These are phyloP conservation scores for Drosophila algonquin DNA, from an alignment of 2,888 invertebrate species.

Conservation along the genomic window DNA sequence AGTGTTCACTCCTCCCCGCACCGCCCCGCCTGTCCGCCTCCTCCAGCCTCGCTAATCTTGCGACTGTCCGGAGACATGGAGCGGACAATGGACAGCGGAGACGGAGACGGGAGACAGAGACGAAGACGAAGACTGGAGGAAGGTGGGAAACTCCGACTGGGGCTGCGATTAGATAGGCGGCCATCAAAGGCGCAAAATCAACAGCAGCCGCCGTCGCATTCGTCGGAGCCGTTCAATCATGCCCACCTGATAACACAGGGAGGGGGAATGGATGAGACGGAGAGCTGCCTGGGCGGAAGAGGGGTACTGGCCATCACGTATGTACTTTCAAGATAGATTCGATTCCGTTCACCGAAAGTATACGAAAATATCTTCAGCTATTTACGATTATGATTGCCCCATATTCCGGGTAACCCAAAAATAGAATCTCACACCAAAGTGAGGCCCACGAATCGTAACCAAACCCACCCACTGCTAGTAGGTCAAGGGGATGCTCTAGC, in stretches of 20 bases:
- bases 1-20: constrained; percentile 1
- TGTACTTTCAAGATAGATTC: constrained; percentile 10
- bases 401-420: constrained; percentile 19
- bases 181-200: constrained; percentile 56
- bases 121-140: not conserved
- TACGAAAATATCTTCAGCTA: constrained; percentile 48
- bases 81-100: not conserved
- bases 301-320: not conserved
- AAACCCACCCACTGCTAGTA: not conserved
- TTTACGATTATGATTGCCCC: constrained; percentile 57
- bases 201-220: constrained; percentile 23
- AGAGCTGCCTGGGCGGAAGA: not conserved
- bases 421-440: not conserved
- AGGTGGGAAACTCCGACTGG: constrained; percentile 35
- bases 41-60: constrained; percentile 67
- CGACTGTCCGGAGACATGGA: not conserved
- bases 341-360: constrained; percentile 16
- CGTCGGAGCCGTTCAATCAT: constrained; percentile 47
- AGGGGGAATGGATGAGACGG: not conserved
- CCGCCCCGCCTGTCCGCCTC: not conserved
- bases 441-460: no score
- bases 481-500: not conserved
- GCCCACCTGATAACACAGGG: constrained; percentile 35
- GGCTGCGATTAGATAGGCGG: constrained; percentile 63
- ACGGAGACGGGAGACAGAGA: not conserved